A percentile compares a stretch with the other conserved stretches of the same genome.
Evolutionary conservation across 1,140 invertebrate genomes (phyloP).

Genomic region (Trichoplusia ni): DNA sequence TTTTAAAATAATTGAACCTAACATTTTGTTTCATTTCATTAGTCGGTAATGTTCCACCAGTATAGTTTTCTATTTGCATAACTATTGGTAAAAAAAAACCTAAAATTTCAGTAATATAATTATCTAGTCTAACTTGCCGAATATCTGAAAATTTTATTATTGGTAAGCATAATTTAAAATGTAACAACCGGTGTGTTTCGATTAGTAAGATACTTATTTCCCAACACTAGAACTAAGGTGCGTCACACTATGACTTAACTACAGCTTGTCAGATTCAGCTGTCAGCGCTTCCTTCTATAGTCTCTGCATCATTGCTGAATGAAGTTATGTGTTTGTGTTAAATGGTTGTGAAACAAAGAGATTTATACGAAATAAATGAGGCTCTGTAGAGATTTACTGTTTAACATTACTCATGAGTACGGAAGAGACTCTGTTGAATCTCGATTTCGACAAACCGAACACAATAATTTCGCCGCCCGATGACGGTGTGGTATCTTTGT

Average conservation of each 20-base stretch:
- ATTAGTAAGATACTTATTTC: too few relatives aligned
- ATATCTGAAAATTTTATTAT: too few relatives aligned
- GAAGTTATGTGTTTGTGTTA: slow-evolving; percentile 76
- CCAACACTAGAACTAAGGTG: too few relatives aligned
- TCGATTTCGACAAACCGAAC: slow-evolving; percentile 79
- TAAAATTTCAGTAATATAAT: too few relatives aligned
- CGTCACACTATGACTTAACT: slow-evolving; percentile 9
- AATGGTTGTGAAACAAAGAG: slow-evolving; percentile 80
- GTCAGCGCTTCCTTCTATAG: slow-evolving; percentile 50
- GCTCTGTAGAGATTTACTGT: slow-evolving; percentile 68
- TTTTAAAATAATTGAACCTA: too few relatives aligned
- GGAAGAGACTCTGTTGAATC: slow-evolving; percentile 81
- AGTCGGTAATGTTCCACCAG: too few relatives aligned
- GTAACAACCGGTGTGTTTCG: too few relatives aligned
- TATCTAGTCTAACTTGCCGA: too few relatives aligned
- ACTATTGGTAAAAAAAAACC: too few relatives aligned
- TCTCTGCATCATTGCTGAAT: slow-evolving; percentile 60
- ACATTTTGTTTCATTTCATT: too few relatives aligned
- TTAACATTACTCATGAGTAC: slow-evolving; percentile 81
- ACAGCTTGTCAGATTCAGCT: slow-evolving; percentile 39
- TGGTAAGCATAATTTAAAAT: too few relatives aligned
- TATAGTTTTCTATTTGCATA: too few relatives aligned
- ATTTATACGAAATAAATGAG: slow-evolving; percentile 78
- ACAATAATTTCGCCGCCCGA: slow-evolving; percentile 69
- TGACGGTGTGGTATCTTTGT: slow-evolving; percentile 81